Evolutionary conservation across 2,113 vertebrate species (phyloP).

Genomic region (Etia nguti): DNA sequence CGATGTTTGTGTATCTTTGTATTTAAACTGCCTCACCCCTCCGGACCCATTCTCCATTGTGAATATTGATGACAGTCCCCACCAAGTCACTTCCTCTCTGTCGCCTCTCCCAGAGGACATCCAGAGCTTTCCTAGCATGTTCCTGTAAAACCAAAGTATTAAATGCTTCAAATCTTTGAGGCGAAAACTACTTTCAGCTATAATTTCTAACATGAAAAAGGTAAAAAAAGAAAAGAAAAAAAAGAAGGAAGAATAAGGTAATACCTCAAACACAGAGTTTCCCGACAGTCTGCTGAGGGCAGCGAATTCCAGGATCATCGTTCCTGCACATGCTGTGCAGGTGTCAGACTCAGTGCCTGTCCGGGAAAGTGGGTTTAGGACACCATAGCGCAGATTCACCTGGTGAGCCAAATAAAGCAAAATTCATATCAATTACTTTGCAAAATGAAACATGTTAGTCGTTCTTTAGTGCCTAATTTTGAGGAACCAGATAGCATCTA

Average conservation of each 20-base stretch:
- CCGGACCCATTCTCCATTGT: conserved; percentile 92
- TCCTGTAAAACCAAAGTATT: conserved; percentile 66
- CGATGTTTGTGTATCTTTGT: background rate
- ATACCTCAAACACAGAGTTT: conserved; percentile 92
- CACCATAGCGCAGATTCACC: conserved; percentile 95
- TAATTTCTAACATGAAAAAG: background rate
- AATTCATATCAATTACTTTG: background rate
- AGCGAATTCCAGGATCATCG: conserved; percentile 97
- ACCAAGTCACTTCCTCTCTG: conserved; percentile 96
- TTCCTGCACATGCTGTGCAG: conserved; percentile 96
- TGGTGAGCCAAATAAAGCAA: conserved; percentile 45
- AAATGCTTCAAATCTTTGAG: background rate
- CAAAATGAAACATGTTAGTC: background rate
- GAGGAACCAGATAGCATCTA: background rate
- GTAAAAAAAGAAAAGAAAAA: background rate
- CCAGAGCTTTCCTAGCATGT: conserved; percentile 90
- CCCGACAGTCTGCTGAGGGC: conserved; percentile 95
- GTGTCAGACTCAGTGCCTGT: conserved; percentile 97
- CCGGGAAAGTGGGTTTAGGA: conserved; percentile 79
- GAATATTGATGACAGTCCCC: conserved; percentile 97
- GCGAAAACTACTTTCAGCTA: background rate
- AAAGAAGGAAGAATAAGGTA: background rate
- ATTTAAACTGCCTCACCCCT: conserved; percentile 56
- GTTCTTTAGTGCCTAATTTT: background rate
- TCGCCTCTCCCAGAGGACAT: conserved; percentile 96